phyloP scores from a whole-genome alignment of 2,113 vertebrate genomes.

The Burhinus bistriatus region DNA sequence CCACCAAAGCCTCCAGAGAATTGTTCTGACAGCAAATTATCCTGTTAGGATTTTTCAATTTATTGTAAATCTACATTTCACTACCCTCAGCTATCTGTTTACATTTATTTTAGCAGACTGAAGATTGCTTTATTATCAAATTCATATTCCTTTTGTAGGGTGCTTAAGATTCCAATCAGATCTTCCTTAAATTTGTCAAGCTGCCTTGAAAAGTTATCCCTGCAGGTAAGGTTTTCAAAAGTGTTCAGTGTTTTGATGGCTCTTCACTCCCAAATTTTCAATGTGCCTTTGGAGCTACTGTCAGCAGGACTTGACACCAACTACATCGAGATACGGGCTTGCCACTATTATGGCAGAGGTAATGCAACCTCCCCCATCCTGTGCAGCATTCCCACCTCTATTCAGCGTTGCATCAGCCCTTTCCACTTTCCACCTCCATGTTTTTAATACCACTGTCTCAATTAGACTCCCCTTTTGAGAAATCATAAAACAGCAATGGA shows the following conservation, averaged over 20 bases:
- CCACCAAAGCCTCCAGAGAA: neutral
- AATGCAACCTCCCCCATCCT: neutral
- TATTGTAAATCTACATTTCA: neutral
- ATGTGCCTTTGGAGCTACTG: neutral
- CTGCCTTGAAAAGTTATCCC: neutral
- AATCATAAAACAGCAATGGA: neutral
- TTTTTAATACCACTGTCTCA: neutral
- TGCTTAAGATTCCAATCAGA: neutral
- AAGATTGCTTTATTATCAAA: neutral
- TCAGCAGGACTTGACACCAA: neutral
- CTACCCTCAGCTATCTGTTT: neutral
- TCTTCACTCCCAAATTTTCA: neutral
- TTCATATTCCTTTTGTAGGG: neutral
- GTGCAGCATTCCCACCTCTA: neutral
- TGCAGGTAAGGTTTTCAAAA: neutral
- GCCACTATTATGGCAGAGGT: neutral
- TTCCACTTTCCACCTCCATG: neutral
- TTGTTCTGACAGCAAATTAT: neutral
- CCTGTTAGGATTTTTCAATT: neutral
- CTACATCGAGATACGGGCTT: fast-evolving
- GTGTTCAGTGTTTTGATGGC: neutral
- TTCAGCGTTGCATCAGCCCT: neutral
- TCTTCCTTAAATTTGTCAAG: neutral
- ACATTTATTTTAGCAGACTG: neutral
- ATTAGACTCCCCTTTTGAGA: neutral